These are phyloP conservation scores for Papilio protenor DNA, from an alignment of 2,888 invertebrate genomes.

Conservation along the genomic window DNA sequence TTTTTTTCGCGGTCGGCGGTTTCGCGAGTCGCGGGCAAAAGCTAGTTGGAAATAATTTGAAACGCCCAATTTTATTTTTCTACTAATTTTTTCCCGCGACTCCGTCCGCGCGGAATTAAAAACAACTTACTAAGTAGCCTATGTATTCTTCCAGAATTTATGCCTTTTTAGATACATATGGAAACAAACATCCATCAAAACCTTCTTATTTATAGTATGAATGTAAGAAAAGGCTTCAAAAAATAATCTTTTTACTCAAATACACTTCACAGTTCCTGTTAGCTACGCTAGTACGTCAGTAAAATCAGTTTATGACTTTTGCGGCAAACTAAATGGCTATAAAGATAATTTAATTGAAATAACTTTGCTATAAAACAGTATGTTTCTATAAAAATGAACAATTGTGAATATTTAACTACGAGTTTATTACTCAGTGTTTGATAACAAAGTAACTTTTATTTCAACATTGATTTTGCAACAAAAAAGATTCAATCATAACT, in stretches of 20 bases:
- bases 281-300: conserved; percentile 39
- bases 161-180: too few relatives aligned
- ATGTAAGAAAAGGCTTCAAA: background rate
- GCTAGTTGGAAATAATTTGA: too few relatives aligned
- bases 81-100: too few relatives aligned
- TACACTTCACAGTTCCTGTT: conserved; percentile 26
- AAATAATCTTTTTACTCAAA: conserved; percentile 19
- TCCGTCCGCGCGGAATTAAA: too few relatives aligned
- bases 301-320: conserved; percentile 56
- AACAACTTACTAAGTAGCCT: too few relatives aligned
- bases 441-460: background rate
- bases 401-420: background rate
- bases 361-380: conserved; percentile 46
- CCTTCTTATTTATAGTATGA: too few relatives aligned
- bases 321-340: conserved; percentile 57
- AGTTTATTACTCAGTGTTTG: background rate
- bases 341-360: conserved; percentile 73
- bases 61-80: background rate
- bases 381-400: conserved; percentile 18
- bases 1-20: too few relatives aligned
- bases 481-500: background rate
- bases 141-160: too few relatives aligned
- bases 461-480: background rate
- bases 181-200: too few relatives aligned
- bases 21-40: too few relatives aligned